Conservation (phyloP, 2,113 vertebrate genomes). For the Emydocephalus ijimae region DNA sequence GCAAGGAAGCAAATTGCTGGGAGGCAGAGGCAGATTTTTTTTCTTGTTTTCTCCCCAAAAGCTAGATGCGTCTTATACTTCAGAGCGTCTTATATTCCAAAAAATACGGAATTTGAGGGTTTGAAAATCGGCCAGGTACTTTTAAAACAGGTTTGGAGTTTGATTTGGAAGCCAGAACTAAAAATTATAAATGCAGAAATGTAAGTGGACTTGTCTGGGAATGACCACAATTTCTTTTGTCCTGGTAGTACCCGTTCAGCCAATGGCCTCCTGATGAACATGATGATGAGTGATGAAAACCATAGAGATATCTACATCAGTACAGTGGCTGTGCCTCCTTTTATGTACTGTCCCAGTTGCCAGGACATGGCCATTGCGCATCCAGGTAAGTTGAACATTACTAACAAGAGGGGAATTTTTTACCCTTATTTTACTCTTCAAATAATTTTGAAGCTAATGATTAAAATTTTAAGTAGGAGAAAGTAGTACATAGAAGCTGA, state of each 20-base stretch:
- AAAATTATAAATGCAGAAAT: background rate
- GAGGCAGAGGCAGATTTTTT: no score
- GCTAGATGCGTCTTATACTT: no score
- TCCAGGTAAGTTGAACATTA: constrained; percentile 60
- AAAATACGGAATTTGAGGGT: background rate
- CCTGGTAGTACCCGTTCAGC: constrained; percentile 79
- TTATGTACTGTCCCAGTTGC: constrained; percentile 76
- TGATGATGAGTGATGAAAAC: constrained; percentile 93
- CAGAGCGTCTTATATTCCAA: no score
- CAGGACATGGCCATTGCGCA: constrained; percentile 63
- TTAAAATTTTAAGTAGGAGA: background rate
- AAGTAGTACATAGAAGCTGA: background rate
- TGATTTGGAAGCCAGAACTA: background rate
- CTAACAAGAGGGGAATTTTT: background rate
- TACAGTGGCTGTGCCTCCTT: constrained; percentile 80
- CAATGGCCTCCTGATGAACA: constrained; percentile 82
- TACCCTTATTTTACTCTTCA: background rate
- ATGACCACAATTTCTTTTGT: background rate
- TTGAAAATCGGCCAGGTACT: background rate
- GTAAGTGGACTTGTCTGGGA: background rate
- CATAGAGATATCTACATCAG: constrained; percentile 91
- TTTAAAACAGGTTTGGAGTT: background rate
- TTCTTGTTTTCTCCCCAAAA: no score
- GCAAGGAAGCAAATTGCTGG: no score
- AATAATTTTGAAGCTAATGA: background rate